phyloP scores from a whole-genome alignment of 1,140 invertebrate species.

The Drosophila pseudoananassae region DNA sequence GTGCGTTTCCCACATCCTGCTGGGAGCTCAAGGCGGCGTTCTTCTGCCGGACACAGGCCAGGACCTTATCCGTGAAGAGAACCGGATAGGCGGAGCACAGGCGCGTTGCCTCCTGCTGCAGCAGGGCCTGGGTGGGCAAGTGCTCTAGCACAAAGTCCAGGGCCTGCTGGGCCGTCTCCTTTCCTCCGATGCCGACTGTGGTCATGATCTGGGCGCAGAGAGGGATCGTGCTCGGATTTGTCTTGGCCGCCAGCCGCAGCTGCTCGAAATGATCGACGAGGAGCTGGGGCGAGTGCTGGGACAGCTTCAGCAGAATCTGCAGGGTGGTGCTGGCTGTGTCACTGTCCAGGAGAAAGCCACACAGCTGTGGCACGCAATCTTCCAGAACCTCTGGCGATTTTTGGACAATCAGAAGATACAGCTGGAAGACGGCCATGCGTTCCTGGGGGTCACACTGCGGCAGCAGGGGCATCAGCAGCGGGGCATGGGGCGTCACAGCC shows the following conservation, averaged over 20 bases:
- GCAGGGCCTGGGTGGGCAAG: conserved; percentile 88
- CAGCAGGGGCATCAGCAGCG: conserved; percentile 91
- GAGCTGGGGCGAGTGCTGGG: conserved; percentile 87
- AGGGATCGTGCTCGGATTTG: conserved; percentile 88
- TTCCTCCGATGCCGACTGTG: conserved; percentile 87
- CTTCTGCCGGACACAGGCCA: conserved; percentile 89
- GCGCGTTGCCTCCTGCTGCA: conserved; percentile 91
- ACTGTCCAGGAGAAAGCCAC: conserved; percentile 68
- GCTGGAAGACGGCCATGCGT: conserved; percentile 91
- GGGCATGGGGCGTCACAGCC: conserved; percentile 92
- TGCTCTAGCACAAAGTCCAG: conserved; percentile 91
- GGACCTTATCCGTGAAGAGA: conserved; percentile 90
- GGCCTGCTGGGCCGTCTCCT: conserved; percentile 90
- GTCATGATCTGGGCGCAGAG: conserved; percentile 88
- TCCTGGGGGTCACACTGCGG: conserved; percentile 93
- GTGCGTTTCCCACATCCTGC: conserved; percentile 85
- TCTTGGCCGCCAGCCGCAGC: conserved; percentile 88
- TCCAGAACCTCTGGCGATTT: conserved; percentile 87
- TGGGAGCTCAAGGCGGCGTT: conserved; percentile 84
- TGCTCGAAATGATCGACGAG: conserved; percentile 89
- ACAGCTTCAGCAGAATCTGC: conserved; percentile 91
- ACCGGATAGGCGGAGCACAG: conserved; percentile 91
- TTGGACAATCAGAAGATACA: conserved; percentile 92
- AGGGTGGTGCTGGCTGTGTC: conserved; percentile 87
- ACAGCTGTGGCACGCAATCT: conserved; percentile 73